A percentile compares a stretch with the other conserved stretches of the same genome.
phyloP scores from a whole-genome alignment of 2,113 vertebrate genomes.

The Varanus komodoensis region DNA sequence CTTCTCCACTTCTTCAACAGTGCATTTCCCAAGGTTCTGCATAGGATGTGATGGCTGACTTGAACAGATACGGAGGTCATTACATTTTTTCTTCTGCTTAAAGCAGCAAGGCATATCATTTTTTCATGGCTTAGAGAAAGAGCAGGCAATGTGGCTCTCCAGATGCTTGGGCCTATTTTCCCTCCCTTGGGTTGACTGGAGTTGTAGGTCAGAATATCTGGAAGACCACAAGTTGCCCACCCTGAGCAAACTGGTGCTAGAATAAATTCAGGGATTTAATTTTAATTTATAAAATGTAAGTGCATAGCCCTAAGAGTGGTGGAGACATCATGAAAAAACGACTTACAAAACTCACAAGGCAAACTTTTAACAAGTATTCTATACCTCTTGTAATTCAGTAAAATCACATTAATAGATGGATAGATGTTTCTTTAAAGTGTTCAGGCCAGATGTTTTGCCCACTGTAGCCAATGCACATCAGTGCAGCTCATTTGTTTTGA shows the following conservation, averaged over 20 bases:
- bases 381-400: neutral
- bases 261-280: neutral
- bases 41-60: neutral
- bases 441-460: neutral
- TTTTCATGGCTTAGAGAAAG: too few relatives aligned
- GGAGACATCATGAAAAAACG: neutral
- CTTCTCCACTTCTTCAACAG: neutral
- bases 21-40: neutral
- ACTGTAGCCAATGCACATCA: neutral
- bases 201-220: neutral
- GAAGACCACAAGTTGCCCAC: neutral
- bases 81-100: neutral
- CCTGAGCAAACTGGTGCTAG: neutral
- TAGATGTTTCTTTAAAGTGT: neutral
- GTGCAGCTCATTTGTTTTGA: neutral
- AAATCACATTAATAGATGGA: neutral
- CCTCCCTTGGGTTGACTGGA: neutral
- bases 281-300: constrained; percentile 10
- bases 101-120: neutral
- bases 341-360: neutral
- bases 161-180: too few relatives aligned
- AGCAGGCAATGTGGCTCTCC: too few relatives aligned
- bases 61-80: neutral
- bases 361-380: neutral
- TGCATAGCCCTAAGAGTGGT: neutral